Base-by-base conservation (phyloP, 2,888 invertebrate genomes). In the Piscicola geometra region DNA sequence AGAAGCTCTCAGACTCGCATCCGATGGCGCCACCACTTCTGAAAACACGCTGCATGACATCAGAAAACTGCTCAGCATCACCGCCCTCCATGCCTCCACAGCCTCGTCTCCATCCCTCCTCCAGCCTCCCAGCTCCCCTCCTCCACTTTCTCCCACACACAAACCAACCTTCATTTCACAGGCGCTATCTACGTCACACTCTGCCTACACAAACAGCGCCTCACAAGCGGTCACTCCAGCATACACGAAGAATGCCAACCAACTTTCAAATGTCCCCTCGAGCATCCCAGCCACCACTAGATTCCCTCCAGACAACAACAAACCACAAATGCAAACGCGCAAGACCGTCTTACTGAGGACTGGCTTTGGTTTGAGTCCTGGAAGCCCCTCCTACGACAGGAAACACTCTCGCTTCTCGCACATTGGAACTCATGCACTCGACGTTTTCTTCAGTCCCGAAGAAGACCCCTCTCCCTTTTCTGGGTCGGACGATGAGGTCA, bases 351-450 rank as follows among this genome's bases (percentile, higher is more conserved):
- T 21, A 15, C n/a, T 52, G n/a, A 21, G 36, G 1, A n/a, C n/a
- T 25, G 75, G 76, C 32, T 41, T 52, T n/a, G 78, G 78, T 25
- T 73, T 78, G 41, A 78, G 78, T 71, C 78, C 78, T 41, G 78
- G 77, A 41, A 78, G 78, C 69, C 80, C 80, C 30, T 80, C 79
- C 2, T 80, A 79, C 76, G 69, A 72, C 60, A 76, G 78, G 56
- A 50, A 68, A 12, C 79, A 79, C 36, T 64, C 76, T 56, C 76
- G 79, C 64, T 80, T 80, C 68, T 79, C 79, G 30, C 80, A 80
- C 78, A 77, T 79, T 52, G 80, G 80, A 1, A 79, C 79, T 21
- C 80, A 80, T 69, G 80, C 80, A 1, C 77, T 80, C 52, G 80
- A 80, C 71, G 75, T 80, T 67, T 80, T 80, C 69, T 77, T 79